Evolutionary conservation across 2,888 invertebrate genomes (phyloP).

Genomic region (Apocheima hispidaria): DNA sequence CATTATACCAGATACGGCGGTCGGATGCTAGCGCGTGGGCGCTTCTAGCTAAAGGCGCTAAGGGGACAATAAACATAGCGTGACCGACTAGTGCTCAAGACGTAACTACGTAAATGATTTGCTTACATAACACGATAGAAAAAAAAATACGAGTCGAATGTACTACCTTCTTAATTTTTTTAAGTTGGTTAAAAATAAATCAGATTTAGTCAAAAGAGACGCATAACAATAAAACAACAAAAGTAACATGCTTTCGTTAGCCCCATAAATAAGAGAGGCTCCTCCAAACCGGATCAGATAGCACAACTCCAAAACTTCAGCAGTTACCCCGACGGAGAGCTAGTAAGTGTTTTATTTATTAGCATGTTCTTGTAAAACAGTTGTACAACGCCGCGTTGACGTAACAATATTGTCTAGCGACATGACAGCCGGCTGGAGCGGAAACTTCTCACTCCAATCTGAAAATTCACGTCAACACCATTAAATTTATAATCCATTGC

Average conservation of each 20-base stretch:
- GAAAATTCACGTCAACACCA: not conserved
- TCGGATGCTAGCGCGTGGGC: too few species aligned
- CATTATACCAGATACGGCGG: too few species aligned
- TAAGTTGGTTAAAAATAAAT: not conserved
- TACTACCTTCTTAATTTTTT: too few species aligned
- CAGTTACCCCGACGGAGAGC: slow-evolving; percentile 15
- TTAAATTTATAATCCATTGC: slow-evolving; percentile 5
- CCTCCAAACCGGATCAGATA: slow-evolving; percentile 15
- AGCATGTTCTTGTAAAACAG: slow-evolving; percentile 25
- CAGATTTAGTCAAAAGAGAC: not conserved
- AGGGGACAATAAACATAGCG: too few species aligned
- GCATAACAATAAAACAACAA: not conserved
- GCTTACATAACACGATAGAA: too few species aligned
- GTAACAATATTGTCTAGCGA: slow-evolving; percentile 33
- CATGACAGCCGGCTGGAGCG: slow-evolving; percentile 26
- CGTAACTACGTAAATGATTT: too few species aligned
- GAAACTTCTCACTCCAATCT: slow-evolving; percentile 2
- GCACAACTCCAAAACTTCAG: slow-evolving; percentile 23
- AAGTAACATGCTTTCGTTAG: not conserved
- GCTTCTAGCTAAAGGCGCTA: too few species aligned
- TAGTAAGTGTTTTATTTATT: slow-evolving; percentile 28
- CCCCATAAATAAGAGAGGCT: slow-evolving; percentile 2
- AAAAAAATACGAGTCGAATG: too few species aligned
- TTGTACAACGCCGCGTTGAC: slow-evolving; percentile 23
- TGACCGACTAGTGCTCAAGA: too few species aligned